These are phyloP conservation scores for Hyperoplus immaculatus DNA, from an alignment of 2,797 vertebrate genomes.

Conservation along the genomic window DNA sequence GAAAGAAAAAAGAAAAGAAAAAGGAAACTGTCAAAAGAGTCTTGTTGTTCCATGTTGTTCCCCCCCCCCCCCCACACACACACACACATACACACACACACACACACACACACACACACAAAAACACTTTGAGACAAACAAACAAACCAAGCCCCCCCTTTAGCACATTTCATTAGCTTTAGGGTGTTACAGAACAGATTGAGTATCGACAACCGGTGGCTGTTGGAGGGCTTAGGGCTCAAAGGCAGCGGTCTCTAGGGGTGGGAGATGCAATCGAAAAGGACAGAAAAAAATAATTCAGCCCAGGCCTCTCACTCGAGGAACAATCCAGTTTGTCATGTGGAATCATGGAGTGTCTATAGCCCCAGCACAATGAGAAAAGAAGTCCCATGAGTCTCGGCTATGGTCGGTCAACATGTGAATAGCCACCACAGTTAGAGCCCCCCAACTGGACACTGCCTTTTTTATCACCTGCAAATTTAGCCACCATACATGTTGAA, in stretches of 20 bases:
- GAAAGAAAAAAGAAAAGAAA: constrained; percentile 33
- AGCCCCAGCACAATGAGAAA: constrained; percentile 73
- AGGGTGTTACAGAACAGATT: constrained; percentile 86
- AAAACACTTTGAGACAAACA: constrained; percentile 75
- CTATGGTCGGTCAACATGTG: constrained; percentile 74
- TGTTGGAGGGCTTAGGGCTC: constrained; percentile 81
- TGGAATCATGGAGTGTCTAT: constrained; percentile 80
- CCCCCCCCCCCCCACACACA: constrained; percentile 49
- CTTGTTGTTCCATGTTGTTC: constrained; percentile 83
- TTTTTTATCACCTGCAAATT: constrained; percentile 82
- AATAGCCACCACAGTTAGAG: constrained; percentile 77
- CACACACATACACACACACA: too few species aligned
- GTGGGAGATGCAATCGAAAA: constrained; percentile 81
- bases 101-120: too few species aligned
- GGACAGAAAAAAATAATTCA: constrained; percentile 83
- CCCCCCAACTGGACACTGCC: constrained; percentile 71
- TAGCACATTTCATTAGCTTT: constrained; percentile 87
- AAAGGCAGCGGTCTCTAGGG: constrained; percentile 82
- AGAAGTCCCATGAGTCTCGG: constrained; percentile 65
- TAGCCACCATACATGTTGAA: constrained; percentile 78
- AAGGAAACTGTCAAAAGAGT: constrained; percentile 84
- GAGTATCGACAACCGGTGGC: constrained; percentile 84
- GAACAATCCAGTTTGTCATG: constrained; percentile 85
- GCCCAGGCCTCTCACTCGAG: constrained; percentile 80
- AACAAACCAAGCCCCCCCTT: constrained; percentile 77